Evolutionary conservation across 2,797 vertebrate species (phyloP).

Genomic region (Peromyscus attwateri): DNA sequence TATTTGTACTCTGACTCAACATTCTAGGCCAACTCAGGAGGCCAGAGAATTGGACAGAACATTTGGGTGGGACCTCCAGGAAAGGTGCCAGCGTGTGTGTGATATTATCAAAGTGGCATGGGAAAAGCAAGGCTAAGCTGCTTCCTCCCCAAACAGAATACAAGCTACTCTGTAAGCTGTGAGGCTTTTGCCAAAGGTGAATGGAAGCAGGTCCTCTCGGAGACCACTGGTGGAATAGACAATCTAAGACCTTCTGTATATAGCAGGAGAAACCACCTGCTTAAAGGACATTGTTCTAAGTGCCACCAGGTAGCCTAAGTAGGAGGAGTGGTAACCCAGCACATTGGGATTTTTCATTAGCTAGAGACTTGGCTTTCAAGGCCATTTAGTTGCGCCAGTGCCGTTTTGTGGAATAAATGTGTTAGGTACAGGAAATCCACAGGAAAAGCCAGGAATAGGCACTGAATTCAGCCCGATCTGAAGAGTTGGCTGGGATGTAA

Average conservation of each 20-base stretch:
- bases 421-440: slow-evolving; percentile 71
- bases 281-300: slow-evolving; percentile 20
- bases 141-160: slow-evolving; percentile 62
- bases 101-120: slow-evolving; percentile 65
- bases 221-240: slow-evolving; percentile 69
- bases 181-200: slow-evolving; percentile 56
- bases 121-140: slow-evolving; percentile 54
- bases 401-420: slow-evolving; percentile 65
- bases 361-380: slow-evolving; percentile 25
- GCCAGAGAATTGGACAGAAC: slow-evolving; percentile 58
- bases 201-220: slow-evolving; percentile 57
- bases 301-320: slow-evolving; percentile 8
- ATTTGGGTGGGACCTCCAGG: slow-evolving; percentile 64
- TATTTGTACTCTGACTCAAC: slow-evolving; percentile 57
- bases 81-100: slow-evolving; percentile 65
- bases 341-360: slow-evolving; percentile 49
- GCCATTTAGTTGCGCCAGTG: slow-evolving; percentile 69
- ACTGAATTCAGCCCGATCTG: slow-evolving; percentile 46
- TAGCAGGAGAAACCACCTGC: slow-evolving; percentile 50
- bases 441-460: slow-evolving; percentile 77
- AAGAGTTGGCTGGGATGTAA: slow-evolving; percentile 27
- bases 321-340: not conserved
- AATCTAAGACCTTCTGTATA: slow-evolving; percentile 42
- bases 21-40: slow-evolving; percentile 66
- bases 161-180: slow-evolving; percentile 44